Conservation (phyloP, 53 echinoderm and acorn worm genomes). For the Patiria pectinifera region DNA sequence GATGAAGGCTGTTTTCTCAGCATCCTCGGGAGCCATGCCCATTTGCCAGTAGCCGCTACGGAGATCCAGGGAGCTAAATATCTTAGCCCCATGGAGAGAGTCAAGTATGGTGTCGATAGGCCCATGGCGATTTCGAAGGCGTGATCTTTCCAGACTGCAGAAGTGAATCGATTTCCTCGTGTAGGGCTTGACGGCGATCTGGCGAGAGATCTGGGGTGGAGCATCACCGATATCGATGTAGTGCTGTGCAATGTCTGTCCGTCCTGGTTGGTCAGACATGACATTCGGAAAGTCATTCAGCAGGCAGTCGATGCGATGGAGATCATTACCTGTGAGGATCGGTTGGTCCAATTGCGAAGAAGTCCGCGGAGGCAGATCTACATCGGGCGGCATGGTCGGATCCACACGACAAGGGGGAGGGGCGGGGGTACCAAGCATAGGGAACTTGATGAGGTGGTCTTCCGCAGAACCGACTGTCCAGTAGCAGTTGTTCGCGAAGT, state of each 20-base stretch:
- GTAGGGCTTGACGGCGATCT: background rate
- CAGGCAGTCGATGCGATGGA: background rate
- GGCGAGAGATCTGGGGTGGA: background rate
- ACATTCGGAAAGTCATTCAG: constrained; percentile 18
- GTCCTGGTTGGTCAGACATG: constrained; percentile 5
- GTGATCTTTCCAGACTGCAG: constrained; percentile 26
- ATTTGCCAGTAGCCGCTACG: constrained; percentile 58
- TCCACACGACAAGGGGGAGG: background rate
- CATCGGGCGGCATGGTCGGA: background rate
- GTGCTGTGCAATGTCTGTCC: constrained; percentile 27
- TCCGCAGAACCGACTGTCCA: background rate
- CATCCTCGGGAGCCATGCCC: constrained; percentile 36
- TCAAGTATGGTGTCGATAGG: constrained; percentile 13
- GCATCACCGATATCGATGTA: constrained; percentile 8
- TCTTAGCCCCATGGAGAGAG: background rate
- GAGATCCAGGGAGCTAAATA: background rate
- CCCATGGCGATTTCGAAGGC: constrained; percentile 37
- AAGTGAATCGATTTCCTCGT: background rate
- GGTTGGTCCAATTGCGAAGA: background rate
- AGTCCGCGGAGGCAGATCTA: background rate
- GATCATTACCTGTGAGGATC: background rate
- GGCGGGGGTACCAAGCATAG: background rate
- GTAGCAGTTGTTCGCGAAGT: background rate
- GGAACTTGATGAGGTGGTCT: background rate
- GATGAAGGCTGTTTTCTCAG: constrained; percentile 71